phyloP scores from a whole-genome alignment of 92 coral and sea anemone species.

The Blastomussa wellsi region DNA sequence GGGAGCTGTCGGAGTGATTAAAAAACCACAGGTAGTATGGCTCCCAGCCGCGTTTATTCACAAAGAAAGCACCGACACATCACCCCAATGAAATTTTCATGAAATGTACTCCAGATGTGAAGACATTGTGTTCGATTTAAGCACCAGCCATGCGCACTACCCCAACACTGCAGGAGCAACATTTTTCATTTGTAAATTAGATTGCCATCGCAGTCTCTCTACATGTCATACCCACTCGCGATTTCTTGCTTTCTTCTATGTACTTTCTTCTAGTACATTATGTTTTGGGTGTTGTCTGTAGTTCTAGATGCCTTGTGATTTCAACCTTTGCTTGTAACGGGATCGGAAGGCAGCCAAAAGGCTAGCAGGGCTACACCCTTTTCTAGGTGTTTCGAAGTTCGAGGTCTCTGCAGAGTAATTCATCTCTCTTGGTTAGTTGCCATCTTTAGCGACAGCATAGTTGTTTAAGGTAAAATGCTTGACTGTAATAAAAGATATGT shows the following conservation, averaged over 20 bases:
- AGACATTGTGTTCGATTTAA: not conserved
- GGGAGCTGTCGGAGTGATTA: constrained; percentile 36
- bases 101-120: constrained; percentile 45
- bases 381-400: not conserved
- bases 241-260: not conserved
- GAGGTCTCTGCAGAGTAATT: not conserved
- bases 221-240: not conserved
- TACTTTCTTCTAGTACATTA: not conserved
- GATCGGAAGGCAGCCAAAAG: not conserved
- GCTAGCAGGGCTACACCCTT: not conserved
- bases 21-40: constrained; percentile 39
- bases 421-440: not conserved
- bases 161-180: constrained; percentile 5
- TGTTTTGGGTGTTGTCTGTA: not conserved
- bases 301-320: not conserved
- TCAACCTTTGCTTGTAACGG: not conserved
- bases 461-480: not conserved
- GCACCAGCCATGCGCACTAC: constrained; percentile 28
- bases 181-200: constrained; percentile 17
- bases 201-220: not conserved
- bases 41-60: constrained; percentile 64
- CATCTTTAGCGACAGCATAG: not conserved
- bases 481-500: too few relatives aligned
- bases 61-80: constrained; percentile 74
- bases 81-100: constrained; percentile 22